Base-by-base conservation (phyloP, 2,113 vertebrate genomes). In the Cynocephalus volans region DNA sequence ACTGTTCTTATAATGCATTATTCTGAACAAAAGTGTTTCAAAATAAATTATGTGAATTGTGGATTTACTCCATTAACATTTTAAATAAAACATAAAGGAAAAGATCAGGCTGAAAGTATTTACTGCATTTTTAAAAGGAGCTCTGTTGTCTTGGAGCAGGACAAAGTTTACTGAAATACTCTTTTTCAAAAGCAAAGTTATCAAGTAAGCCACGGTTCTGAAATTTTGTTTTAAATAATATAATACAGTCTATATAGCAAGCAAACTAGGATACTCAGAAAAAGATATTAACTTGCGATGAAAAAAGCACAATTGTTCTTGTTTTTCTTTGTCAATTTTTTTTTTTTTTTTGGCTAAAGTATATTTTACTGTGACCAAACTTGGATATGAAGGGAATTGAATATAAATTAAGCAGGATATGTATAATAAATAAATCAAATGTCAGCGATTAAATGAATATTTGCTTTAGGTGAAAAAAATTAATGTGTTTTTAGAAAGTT, bases 71-170 rank as follows among this genome's bases (percentile, higher is more conserved):
- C 98, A 99, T 99, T 99, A 99, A 98, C 98, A 98, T 98, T 98
- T 98, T 98, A 98, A 99, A 99, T 98, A 99, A 99, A 99, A 99
- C 97, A 98, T 98, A 98, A 99, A 98, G 98, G 94, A 98, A 98
- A 98, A 97, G 82, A 93, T 90, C 92, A 95, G 80, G 98, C 75
- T 88, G 97, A 98, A 93, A 97, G 89, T 93, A 96, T 97, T 97
- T 82, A 56, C 96, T 96, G 80, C 86, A 83, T 98, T 97, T 97
- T 97, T 97, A 95, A 98, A 98, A 96, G 97, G 83, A 95, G 75
- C 96, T 95, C 93, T 97, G 90, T 97, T 98, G 93, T 97, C 92
- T 75, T 84, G 79, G 75, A 96, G 88, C 26, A 26, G 72, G 88
- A 70, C 90, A 86, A 94, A 98, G 97, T 97, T 97, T 90, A 67